A percentile compares a stretch with the other conserved stretches of the same genome.
These are phyloP conservation scores for Megamerina dolium DNA, from an alignment of 2,888 invertebrate genomes.

Conservation along the genomic window DNA sequence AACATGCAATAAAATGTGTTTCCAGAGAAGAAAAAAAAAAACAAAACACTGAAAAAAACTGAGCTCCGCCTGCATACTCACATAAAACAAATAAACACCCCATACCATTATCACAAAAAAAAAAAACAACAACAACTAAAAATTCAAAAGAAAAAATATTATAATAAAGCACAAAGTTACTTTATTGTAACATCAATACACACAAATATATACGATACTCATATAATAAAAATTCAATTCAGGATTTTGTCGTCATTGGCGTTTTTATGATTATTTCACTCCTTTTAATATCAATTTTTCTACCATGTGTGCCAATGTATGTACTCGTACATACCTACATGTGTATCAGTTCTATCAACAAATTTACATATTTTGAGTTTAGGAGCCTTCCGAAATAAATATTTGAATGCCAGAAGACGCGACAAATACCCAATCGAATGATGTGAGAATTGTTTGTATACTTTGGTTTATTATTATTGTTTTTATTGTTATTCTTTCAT, in stretches of 20 bases:
- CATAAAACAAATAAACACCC: conserved; percentile 6
- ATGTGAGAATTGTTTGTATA: conserved; percentile 43
- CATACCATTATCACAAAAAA: too few species aligned
- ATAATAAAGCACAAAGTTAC: conserved; percentile 33
- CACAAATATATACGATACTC: too few species aligned
- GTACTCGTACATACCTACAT: too few species aligned
- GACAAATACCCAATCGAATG: conserved; percentile 43
- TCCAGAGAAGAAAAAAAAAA: too few species aligned
- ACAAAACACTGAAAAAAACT: background rate
- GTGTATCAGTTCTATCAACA: too few species aligned
- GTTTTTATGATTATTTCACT: conserved; percentile 47
- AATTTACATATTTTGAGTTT: too few species aligned
- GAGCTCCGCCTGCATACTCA: conserved; percentile 1
- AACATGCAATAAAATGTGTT: conserved; percentile 18
- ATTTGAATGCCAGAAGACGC: conserved; percentile 31
- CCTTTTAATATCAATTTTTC: too few species aligned
- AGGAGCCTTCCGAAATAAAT: too few species aligned
- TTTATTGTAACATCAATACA: conserved; percentile 24
- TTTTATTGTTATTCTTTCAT: conserved; percentile 11
- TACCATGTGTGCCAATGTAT: too few species aligned
- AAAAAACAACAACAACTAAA: conserved; percentile 21
- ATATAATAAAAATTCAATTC: conserved; percentile 50
- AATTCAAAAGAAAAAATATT: conserved; percentile 8
- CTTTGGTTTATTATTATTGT: background rate
- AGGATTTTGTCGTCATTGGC: conserved; percentile 34